Conservation (phyloP, 1,140 invertebrate species). For the Apis florea region DNA sequence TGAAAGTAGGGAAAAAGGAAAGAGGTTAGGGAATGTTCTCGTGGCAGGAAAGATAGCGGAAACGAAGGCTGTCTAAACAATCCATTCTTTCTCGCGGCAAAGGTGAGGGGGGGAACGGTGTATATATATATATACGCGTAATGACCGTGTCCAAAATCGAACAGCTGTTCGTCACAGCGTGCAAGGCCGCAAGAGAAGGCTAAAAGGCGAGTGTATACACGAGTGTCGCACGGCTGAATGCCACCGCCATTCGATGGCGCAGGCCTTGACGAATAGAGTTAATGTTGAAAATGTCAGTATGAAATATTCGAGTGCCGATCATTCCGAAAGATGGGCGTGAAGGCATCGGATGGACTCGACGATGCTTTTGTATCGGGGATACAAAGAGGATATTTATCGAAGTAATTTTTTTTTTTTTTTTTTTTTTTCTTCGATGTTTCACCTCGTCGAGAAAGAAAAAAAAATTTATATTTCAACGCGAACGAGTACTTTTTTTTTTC, state of each 20-base stretch:
- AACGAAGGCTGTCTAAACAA: constrained; percentile 61
- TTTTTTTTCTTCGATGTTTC: too few relatives aligned
- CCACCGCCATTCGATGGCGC: constrained; percentile 44
- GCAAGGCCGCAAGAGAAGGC: constrained; percentile 41
- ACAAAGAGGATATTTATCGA: constrained; percentile 51
- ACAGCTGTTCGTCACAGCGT: constrained; percentile 48
- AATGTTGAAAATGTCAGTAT: constrained; percentile 63
- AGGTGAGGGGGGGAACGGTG: constrained; percentile 32
- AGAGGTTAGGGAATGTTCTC: neutral
- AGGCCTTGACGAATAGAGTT: constrained; percentile 63
- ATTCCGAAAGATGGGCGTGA: constrained; percentile 50
- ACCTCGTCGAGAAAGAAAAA: too few relatives aligned
- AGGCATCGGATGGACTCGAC: constrained; percentile 10
- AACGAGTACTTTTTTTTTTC: too few relatives aligned
- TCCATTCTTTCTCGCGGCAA: constrained; percentile 39
- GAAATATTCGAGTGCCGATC: constrained; percentile 64
- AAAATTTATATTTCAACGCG: too few relatives aligned
- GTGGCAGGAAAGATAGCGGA: constrained; percentile 34
- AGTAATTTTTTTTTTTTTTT: neutral
- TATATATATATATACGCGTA: constrained; percentile 21
- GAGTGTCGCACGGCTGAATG: constrained; percentile 49
- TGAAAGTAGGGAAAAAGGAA: too few relatives aligned
- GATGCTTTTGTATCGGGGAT: constrained; percentile 31
- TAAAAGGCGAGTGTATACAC: constrained; percentile 36
- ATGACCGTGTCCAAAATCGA: constrained; percentile 56